Percentiles rank a stretch among this genome's conserved stretches.
These are phyloP conservation scores for Diacarnus erythraeanus DNA, from an alignment of 37 sponge, comb jelly and placozoan species.

Conservation along the genomic window DNA sequence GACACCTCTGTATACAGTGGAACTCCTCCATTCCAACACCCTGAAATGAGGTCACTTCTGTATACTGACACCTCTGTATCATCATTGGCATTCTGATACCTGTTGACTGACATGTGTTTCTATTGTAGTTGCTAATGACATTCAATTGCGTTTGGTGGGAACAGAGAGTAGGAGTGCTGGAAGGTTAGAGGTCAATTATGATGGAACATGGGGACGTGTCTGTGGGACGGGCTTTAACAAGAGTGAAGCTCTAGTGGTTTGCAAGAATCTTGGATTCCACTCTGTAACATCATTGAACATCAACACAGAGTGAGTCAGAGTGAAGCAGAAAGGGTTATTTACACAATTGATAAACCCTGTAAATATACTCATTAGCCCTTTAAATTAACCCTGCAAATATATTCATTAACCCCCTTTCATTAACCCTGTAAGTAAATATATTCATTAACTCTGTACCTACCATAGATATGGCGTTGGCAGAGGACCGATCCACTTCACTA, in stretches of 20 bases:
- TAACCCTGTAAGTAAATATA: not conserved
- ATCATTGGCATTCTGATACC: not conserved
- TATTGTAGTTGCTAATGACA: not conserved
- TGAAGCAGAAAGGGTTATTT: not conserved
- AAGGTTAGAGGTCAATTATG: constrained; percentile 31
- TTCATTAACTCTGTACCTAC: not conserved
- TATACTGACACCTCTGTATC: too few species aligned
- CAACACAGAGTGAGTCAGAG: not conserved
- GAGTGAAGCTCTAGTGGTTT: constrained; percentile 28
- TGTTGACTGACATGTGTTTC: not conserved
- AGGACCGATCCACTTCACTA: constrained; percentile 25
- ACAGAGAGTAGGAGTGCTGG: not conserved
- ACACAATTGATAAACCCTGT: too few species aligned
- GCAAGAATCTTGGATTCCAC: constrained; percentile 19
- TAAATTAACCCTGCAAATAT: too few species aligned
- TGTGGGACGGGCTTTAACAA: constrained; percentile 7
- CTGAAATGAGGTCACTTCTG: too few species aligned
- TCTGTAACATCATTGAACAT: not conserved
- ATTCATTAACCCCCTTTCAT: too few species aligned
- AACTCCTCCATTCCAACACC: too few species aligned
- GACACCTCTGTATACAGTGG: too few species aligned
- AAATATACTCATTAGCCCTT: too few species aligned
- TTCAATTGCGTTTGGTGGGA: constrained; percentile 12
- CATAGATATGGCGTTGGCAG: constrained; percentile 1
- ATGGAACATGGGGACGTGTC: constrained; percentile 20